Evolutionary conservation across 2,113 vertebrate genomes (phyloP).

Genomic region (Notarius quadriscutis): DNA sequence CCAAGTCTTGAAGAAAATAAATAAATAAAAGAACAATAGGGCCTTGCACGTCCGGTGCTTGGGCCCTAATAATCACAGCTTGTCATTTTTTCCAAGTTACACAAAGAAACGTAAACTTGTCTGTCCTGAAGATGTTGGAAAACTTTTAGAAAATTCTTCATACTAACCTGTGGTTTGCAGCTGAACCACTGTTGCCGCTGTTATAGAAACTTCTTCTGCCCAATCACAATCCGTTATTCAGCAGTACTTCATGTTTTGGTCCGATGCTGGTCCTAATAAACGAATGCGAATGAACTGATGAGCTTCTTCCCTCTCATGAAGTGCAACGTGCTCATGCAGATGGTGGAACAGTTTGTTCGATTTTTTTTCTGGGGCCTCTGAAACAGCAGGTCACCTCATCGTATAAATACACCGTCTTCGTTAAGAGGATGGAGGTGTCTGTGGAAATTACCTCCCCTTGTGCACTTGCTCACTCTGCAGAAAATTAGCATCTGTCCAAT

Average conservation of each 20-base stretch:
- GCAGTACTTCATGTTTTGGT: neutral
- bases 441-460: constrained; percentile 12
- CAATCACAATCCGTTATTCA: no score
- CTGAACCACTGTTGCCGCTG: no score
- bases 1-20: no score
- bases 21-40: no score
- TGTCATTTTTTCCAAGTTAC: no score
- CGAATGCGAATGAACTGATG: neutral
- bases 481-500: constrained; percentile 13
- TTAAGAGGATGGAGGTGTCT: neutral
- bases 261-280: neutral
- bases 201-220: no score
- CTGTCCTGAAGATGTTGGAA: neutral
- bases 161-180: neutral
- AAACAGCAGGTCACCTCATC: neutral
- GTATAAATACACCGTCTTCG: neutral
- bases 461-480: constrained; percentile 1
- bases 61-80: no score
- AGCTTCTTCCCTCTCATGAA: neutral
- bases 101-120: no score
- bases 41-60: no score
- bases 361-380: neutral
- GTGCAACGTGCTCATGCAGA: neutral
- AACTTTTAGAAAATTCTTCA: neutral
- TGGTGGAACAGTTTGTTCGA: neutral